phyloP scores from a whole-genome alignment of 2,797 vertebrate species.

The Pelobates cultripes region DNA sequence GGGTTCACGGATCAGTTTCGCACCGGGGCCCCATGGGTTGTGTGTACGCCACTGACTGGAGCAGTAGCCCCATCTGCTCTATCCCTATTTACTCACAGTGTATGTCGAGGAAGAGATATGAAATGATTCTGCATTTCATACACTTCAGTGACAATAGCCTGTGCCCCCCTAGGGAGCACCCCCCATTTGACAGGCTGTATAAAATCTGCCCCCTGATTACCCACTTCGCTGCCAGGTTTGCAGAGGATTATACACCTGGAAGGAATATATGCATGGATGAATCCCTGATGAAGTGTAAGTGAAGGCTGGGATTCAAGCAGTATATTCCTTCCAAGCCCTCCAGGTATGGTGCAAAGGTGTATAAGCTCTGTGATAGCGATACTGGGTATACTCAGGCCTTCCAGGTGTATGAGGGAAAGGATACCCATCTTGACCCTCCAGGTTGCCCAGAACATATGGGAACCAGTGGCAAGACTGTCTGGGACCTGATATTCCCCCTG shows the following conservation, averaged over 20 bases:
- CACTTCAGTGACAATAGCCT: not conserved
- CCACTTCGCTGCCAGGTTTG: not conserved
- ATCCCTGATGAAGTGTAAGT: no score
- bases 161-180: not conserved
- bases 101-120: no score
- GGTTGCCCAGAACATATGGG: not conserved
- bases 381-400: no score
- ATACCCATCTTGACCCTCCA: slow-evolving; percentile 11
- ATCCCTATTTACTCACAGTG: no score
- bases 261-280: no score
- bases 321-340: no score
- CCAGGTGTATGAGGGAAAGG: no score
- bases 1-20: no score
- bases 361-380: no score
- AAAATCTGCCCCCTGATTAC: not conserved
- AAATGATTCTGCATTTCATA: not conserved
- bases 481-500: not conserved
- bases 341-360: no score
- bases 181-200: not conserved
- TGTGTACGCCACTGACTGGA: slow-evolving; percentile 1
- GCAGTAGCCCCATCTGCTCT: not conserved
- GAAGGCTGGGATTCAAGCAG: no score
- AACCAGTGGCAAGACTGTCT: not conserved
- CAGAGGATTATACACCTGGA: not conserved
- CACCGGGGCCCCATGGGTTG: no score